phyloP scores from a whole-genome alignment of 2,113 vertebrate species.

The Pseudois nayaur region DNA sequence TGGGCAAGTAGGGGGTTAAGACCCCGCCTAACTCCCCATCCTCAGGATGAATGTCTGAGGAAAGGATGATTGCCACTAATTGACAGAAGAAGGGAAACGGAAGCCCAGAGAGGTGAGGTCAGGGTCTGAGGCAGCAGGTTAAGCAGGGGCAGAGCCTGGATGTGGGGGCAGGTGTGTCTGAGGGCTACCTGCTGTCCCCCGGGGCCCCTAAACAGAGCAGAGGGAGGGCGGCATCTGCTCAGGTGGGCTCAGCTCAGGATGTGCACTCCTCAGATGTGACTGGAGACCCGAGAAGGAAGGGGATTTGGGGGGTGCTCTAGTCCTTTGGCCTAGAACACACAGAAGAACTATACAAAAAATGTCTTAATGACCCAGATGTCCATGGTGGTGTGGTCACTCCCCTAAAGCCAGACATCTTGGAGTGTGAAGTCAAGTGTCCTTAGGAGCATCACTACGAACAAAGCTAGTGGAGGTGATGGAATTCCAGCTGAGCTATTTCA shows the following conservation, averaged over 20 bases:
- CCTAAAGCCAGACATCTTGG: background rate
- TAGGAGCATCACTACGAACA: background rate
- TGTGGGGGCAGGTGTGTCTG: background rate
- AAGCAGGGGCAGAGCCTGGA: accelerated
- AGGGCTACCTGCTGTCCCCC: accelerated
- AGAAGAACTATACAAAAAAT: background rate
- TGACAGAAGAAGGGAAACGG: accelerated
- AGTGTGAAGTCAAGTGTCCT: background rate
- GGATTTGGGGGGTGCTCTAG: background rate
- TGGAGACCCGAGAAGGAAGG: background rate
- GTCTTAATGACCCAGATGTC: background rate
- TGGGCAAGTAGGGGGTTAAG: background rate
- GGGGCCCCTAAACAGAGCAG: background rate
- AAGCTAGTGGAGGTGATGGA: background rate
- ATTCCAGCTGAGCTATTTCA: background rate
- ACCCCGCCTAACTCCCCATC: accelerated
- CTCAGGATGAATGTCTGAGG: background rate
- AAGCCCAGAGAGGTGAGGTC: too few relatives aligned
- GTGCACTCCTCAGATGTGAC: background rate
- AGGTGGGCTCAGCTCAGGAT: background rate
- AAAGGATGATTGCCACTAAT: accelerated
- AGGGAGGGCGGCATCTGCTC: too few relatives aligned
- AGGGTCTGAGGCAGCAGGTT: accelerated
- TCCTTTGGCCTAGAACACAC: background rate
- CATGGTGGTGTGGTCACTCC: background rate